phyloP scores from a whole-genome alignment of 2,797 vertebrate species.

The Brachyalestes nurse region DNA sequence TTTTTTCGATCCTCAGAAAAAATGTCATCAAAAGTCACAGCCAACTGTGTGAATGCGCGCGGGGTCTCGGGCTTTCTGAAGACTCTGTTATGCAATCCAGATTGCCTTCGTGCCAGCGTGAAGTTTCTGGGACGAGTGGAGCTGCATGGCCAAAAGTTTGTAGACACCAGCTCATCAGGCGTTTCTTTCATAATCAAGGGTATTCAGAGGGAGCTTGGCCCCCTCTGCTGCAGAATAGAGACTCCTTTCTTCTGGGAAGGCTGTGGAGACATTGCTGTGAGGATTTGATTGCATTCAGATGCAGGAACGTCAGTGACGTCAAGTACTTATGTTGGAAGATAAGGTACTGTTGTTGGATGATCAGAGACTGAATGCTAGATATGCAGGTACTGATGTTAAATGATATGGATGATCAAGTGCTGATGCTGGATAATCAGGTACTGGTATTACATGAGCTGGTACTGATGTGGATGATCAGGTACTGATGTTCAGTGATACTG shows the following conservation, averaged over 20 bases:
- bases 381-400: no score
- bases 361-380: not conserved
- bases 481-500: no score
- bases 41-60: not conserved
- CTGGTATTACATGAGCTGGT: no score
- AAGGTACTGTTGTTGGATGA: no score
- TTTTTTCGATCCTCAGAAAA: not conserved
- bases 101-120: not conserved
- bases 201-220: not conserved
- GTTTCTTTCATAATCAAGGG: not conserved
- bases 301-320: not conserved
- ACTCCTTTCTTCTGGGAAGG: not conserved
- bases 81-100: constrained; percentile 6
- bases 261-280: not conserved
- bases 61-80: not conserved
- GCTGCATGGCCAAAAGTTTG: not conserved
- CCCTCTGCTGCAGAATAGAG: not conserved
- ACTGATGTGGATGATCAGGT: not conserved
- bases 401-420: no score
- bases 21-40: not conserved
- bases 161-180: not conserved
- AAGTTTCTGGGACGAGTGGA: not conserved
- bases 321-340: not conserved
- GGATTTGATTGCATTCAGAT: not conserved
- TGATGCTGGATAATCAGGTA: no score